Evolutionary conservation across 2,797 vertebrate species (phyloP), one percentile per base, ranked within the genome.

Genomic region (Pseudochirops cupreus): DNA sequence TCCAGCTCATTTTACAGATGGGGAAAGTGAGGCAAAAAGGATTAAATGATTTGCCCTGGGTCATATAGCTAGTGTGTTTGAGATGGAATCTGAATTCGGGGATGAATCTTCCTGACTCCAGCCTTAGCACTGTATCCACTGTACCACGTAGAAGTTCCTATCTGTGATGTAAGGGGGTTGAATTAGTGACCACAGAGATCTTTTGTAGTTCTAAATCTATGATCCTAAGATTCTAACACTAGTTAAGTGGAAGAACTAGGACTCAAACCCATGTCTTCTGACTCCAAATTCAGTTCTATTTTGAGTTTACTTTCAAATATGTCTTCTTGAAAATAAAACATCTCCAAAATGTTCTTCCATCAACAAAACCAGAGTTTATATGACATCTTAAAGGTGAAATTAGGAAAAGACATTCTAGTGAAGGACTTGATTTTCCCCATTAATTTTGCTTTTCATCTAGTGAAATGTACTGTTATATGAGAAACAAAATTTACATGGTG

Each of bases 381-480:
- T 91, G 54, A 95, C 59, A 93, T 53, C 91, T 18, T 2, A 82
- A 92, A 55, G 56, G 57, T 93, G 39, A 92, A 92, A 94, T 92
- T 92, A 91, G 33, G n/a, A 67, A 93, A 59, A 93, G n/a, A 93
- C 0, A 5, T n/a, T 59, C 33, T 58, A 92, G 67, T 12, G 33
- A 33, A 52, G 87, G 52, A 24, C 29, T 91, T 92, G 31, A 93
- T 50, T 90, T 89, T 90, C 46, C 24, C 26, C 54, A 58, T 95
- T 95, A 90, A 59, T 96, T 96, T 93, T 94, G 90, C 53, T 26
- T 74, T 50, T 95, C 90, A 96, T 67, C 58, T 56, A 93, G 54
- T 4, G 53, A 91, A 33, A 54, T 26, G 67, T 56, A 53, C 16
- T 53, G 28, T 31, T 91, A 54, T 55, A n/a, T 55, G 54, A 55